Evolutionary conservation across 23 tunicate genomes (phyloP).

Genomic region (Trididemnum clinides): DNA sequence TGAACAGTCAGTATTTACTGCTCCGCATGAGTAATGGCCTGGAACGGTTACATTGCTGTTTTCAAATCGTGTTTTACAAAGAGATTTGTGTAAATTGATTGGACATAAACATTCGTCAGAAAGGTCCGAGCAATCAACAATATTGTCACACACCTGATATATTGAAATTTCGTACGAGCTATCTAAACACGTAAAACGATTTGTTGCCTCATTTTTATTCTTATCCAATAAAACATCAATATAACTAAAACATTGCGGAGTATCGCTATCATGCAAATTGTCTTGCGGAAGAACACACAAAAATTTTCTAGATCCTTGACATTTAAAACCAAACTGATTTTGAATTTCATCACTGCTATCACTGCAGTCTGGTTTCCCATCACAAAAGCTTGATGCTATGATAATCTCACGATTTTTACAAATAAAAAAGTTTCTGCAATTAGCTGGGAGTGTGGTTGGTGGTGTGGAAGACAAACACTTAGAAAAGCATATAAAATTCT

Average conservation of each 20-base stretch:
- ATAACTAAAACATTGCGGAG: not conserved
- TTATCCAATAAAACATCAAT: not conserved
- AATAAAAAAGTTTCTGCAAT: not conserved
- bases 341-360: constrained; percentile 6
- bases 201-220: too few species aligned
- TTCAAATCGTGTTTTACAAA: not conserved
- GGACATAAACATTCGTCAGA: constrained; percentile 10
- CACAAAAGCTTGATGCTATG: not conserved
- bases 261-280: not conserved
- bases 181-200: not conserved
- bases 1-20: not conserved
- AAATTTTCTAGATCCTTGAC: not conserved
- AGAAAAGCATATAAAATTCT: not conserved
- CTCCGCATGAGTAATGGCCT: not conserved
- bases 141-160: not conserved
- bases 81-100: not conserved
- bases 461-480: not conserved
- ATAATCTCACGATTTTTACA: not conserved
- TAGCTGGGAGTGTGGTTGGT: too few species aligned
- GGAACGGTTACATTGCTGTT: too few species aligned
- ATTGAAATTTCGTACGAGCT: not conserved
- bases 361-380: not conserved
- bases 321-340: not conserved
- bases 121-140: not conserved
- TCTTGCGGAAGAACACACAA: not conserved